These are phyloP conservation scores for Drosophila cardini DNA, from an alignment of 1,140 invertebrate species.

Conservation along the genomic window DNA sequence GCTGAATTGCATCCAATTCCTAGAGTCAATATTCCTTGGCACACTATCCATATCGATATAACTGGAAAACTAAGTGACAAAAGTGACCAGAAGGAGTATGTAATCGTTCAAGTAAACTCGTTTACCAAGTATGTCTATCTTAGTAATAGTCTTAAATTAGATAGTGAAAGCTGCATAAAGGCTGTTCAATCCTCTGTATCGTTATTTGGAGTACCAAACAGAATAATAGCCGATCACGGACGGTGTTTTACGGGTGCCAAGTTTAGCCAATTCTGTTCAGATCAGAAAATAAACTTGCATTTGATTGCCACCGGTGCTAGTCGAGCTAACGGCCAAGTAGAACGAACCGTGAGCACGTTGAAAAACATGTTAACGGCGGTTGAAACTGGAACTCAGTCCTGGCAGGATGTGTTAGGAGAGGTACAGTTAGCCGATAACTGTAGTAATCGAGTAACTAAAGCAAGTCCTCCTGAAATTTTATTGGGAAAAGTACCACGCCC, in stretches of 20 bases:
- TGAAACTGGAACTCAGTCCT: background rate
- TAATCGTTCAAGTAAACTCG: slow-evolving; percentile 18
- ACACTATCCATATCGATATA: slow-evolving; percentile 23
- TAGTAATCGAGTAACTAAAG: background rate
- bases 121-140: slow-evolving; percentile 9
- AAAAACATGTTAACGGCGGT: no score
- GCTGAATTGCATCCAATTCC: background rate
- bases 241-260: slow-evolving; percentile 1
- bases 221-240: background rate
- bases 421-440: background rate
- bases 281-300: slow-evolving; percentile 24
- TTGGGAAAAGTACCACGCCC: slow-evolving; percentile 6
- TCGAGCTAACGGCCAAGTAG: background rate
- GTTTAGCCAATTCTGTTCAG: slow-evolving; percentile 23
- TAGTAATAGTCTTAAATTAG: background rate
- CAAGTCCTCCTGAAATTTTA: background rate
- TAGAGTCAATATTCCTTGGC: slow-evolving; percentile 1
- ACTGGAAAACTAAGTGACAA: slow-evolving; percentile 11
- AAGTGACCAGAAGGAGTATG: slow-evolving; percentile 26
- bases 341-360: background rate
- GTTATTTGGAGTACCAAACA: background rate
- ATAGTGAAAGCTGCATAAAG: background rate
- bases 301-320: slow-evolving; percentile 10
- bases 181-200: background rate
- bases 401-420: background rate